A percentile compares a stretch with the other conserved stretches of the same genome.
Conservation (phyloP, 2,797 vertebrate genomes). For the Clarias laeviceps region DNA sequence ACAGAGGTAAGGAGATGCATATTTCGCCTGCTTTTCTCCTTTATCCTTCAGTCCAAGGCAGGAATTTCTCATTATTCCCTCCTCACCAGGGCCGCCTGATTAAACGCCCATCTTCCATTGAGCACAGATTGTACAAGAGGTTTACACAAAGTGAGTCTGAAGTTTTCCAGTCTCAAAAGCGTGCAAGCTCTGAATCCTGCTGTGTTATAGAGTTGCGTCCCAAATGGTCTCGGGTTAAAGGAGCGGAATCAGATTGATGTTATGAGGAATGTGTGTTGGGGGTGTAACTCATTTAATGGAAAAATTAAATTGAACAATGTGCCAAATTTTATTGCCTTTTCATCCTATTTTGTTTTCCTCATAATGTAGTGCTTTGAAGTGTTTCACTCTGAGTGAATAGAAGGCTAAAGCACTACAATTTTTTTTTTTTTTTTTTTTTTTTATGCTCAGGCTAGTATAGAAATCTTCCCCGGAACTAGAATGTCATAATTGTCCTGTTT, state of each 20-base stretch:
- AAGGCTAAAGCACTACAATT: conserved; percentile 25
- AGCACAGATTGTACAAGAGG: conserved; percentile 10
- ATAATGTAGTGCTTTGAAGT: conserved; percentile 17
- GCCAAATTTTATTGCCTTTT: conserved; percentile 16
- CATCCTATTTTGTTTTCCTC: conserved; percentile 16
- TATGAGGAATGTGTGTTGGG: conserved; percentile 29
- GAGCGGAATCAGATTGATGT: conserved; percentile 32
- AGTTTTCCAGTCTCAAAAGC: background rate
- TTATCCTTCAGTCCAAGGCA: conserved; percentile 7
- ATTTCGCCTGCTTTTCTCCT: conserved; percentile 16
- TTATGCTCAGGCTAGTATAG: background rate
- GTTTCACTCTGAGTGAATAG: conserved; percentile 9
- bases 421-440: background rate
- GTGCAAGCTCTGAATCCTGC: conserved; percentile 13
- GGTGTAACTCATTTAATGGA: conserved; percentile 2
- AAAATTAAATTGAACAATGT: conserved; percentile 10
- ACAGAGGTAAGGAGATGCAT: conserved; percentile 11
- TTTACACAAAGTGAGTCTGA: background rate
- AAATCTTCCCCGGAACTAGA: background rate
- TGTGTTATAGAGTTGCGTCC: conserved; percentile 28
- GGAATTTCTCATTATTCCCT: background rate
- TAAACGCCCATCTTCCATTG: background rate
- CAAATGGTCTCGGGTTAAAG: conserved; percentile 1
- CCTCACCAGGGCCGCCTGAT: conserved; percentile 13
- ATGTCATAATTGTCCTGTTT: background rate